A percentile compares a stretch with the other conserved stretches of the same genome.
Conservation (phyloP, 1,140 invertebrate species). For the Pararge aegeria region DNA sequence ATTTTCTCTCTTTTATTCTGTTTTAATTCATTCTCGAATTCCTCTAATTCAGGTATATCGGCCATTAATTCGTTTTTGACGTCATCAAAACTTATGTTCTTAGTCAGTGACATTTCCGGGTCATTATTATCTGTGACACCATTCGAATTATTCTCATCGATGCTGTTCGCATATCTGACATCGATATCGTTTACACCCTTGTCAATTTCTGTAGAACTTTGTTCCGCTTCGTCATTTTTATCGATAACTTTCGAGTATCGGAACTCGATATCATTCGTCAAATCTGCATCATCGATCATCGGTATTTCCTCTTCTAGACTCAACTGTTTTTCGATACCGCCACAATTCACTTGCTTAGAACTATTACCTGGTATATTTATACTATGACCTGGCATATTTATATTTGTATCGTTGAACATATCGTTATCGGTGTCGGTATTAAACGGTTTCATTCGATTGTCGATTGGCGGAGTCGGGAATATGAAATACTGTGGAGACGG, state of each 20-base stretch:
- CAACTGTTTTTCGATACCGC: conserved; percentile 74
- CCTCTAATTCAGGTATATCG: conserved; percentile 76
- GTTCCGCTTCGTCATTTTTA: conserved; percentile 42
- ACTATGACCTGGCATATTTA: background rate
- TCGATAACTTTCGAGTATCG: conserved; percentile 68
- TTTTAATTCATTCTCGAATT: conserved; percentile 71
- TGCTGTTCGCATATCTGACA: background rate
- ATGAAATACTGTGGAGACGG: conserved; percentile 75
- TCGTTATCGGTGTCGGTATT: background rate
- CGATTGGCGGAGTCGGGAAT: conserved; percentile 66
- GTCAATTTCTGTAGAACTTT: conserved; percentile 17
- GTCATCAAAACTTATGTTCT: conserved; percentile 74
- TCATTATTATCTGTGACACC: background rate
- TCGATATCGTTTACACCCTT: conserved; percentile 9
- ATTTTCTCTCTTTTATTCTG: conserved; percentile 66
- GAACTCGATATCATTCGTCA: conserved; percentile 73
- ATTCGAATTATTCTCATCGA: background rate
- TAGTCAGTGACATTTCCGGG: conserved; percentile 33
- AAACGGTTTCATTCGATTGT: conserved; percentile 39
- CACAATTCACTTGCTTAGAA: conserved; percentile 35
- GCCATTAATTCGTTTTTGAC: conserved; percentile 76
- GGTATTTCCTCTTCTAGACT: conserved; percentile 78
- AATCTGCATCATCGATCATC: conserved; percentile 75
- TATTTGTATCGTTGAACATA: background rate
- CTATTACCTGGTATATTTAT: background rate